Percentiles rank a stretch among this genome's conserved stretches.
Evolutionary conservation across 2,888 invertebrate species (phyloP).

Genomic region (Parascotia fuliginaria): DNA sequence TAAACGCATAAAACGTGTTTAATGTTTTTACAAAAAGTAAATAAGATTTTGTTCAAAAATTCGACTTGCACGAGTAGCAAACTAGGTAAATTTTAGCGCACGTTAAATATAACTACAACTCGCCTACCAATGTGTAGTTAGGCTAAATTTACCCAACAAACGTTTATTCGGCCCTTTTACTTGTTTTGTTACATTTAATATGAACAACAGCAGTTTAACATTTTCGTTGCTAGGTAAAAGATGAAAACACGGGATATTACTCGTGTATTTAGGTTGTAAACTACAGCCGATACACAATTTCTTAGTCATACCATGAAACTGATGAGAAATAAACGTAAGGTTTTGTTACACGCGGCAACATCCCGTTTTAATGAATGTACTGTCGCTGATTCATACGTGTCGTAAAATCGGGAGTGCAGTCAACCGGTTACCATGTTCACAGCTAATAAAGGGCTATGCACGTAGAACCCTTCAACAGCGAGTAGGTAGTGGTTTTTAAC

Average conservation of each 20-base stretch:
- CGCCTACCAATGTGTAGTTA: constrained; percentile 50
- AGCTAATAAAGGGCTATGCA: constrained; percentile 46
- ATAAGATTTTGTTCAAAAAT: too few relatives aligned
- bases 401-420: constrained; percentile 70
- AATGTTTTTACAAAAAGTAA: too few relatives aligned
- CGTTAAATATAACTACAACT: constrained; percentile 19
- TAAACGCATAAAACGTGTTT: constrained; percentile 23
- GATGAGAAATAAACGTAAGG: constrained; percentile 47
- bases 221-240: neutral
- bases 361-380: constrained; percentile 66
- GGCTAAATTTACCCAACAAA: constrained; percentile 50
- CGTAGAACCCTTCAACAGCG: constrained; percentile 26
- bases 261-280: constrained; percentile 29
- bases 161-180: constrained; percentile 26
- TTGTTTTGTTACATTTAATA: constrained; percentile 5
- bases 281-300: constrained; percentile 40
- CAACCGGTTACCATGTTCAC: constrained; percentile 59
- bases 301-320: constrained; percentile 54
- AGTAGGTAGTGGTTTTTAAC: constrained; percentile 20
- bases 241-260: constrained; percentile 2
- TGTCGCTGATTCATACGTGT: constrained; percentile 70
- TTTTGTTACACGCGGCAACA: constrained; percentile 53
- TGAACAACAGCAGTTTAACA: constrained; percentile 3
- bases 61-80: too few relatives aligned
- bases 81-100: neutral